A percentile compares a stretch with the other conserved stretches of the same genome.
These are phyloP conservation scores for Thelaira solivaga DNA, from an alignment of 2,888 invertebrate species.

Conservation along the genomic window DNA sequence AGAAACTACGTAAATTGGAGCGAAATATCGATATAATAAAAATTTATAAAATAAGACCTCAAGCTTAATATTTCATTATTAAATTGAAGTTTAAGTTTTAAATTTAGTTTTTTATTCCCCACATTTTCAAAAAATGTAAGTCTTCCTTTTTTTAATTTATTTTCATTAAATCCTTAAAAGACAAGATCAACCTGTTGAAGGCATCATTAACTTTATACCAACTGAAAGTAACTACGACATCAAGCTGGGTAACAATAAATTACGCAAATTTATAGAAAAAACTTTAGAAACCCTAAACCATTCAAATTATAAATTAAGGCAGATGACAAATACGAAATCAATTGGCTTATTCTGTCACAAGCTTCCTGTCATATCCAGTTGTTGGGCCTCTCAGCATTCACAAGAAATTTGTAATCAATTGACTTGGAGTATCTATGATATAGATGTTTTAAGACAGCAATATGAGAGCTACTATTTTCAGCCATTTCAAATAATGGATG, in stretches of 20 bases:
- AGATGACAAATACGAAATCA: conserved; percentile 65
- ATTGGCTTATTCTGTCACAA: conserved; percentile 69
- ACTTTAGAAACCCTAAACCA: conserved; percentile 65
- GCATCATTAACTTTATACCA: conserved; percentile 71
- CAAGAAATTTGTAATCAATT: conserved; percentile 70
- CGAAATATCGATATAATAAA: too few species aligned
- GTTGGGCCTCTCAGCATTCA: conserved; percentile 65
- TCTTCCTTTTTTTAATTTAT: too few species aligned
- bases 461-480: conserved; percentile 68
- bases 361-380: conserved; percentile 70
- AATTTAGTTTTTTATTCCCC: too few species aligned
- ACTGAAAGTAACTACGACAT: conserved; percentile 68
- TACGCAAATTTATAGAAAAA: conserved; percentile 60
- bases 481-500: conserved; percentile 67
- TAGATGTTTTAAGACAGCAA: conserved; percentile 68
- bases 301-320: conserved; percentile 66
- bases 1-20: too few species aligned
- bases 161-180: conserved; percentile 45
- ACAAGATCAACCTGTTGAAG: conserved; percentile 66
- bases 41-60: too few species aligned
- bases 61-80: too few species aligned
- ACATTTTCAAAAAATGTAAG: too few species aligned
- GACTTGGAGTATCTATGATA: conserved; percentile 70
- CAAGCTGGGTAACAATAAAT: conserved; percentile 68
- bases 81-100: too few species aligned